Conservation (phyloP, 2,797 vertebrate species). For the Borostomias antarcticus region DNA sequence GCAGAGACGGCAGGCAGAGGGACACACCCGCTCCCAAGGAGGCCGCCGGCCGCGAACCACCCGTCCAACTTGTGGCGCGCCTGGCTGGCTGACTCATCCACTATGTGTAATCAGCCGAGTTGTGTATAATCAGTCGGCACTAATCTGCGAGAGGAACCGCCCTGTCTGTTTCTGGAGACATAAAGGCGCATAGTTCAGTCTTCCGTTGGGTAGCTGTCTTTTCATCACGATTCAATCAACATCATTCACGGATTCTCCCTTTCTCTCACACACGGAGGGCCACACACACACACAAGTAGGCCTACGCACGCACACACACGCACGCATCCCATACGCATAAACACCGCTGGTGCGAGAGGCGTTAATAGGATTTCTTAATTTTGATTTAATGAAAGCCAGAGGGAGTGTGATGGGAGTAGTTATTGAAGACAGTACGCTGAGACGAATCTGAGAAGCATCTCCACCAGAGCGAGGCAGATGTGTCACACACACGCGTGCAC, state of each 20-base stretch:
- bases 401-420: constrained; percentile 30
- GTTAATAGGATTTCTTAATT: constrained; percentile 56
- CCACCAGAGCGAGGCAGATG: no score
- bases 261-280: background rate
- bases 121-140: no score
- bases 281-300: constrained; percentile 3
- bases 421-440: constrained; percentile 14
- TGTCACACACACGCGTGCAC: no score
- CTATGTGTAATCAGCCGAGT: constrained; percentile 30
- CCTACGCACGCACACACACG: background rate
- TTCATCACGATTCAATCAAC: background rate
- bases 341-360: constrained; percentile 22
- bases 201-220: background rate
- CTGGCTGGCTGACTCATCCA: constrained; percentile 4
- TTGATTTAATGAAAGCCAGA: constrained; percentile 54
- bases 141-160: no score
- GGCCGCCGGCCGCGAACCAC: no score
- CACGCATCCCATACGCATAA: constrained; percentile 6
- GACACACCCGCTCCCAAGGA: no score
- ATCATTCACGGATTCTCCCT: background rate
- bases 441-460: no score
- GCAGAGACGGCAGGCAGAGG: background rate
- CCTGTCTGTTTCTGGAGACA: no score
- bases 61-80: background rate
- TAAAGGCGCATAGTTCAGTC: background rate